phyloP scores from a whole-genome alignment of 2,113 vertebrate genomes.

The Tamias sibiricus region DNA sequence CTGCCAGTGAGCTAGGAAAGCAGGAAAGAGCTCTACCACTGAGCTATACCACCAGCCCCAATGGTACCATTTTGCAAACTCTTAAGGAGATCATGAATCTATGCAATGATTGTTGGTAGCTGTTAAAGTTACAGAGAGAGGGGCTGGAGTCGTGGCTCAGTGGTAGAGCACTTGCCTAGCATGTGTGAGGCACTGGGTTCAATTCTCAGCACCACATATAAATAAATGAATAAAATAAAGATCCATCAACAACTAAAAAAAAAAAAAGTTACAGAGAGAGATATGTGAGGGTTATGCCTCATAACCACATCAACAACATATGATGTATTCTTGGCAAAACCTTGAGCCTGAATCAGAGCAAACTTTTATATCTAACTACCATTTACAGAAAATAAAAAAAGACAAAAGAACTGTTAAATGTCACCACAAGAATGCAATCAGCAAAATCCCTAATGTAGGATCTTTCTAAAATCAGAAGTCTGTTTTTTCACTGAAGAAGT shows the following conservation, averaged over 20 bases:
- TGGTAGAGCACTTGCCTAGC: too few relatives aligned
- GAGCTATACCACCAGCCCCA: neutral
- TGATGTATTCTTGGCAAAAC: neutral
- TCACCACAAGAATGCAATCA: neutral
- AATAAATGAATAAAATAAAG: too few relatives aligned
- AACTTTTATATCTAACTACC: neutral
- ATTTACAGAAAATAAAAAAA: neutral
- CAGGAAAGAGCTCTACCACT: neutral
- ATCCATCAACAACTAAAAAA: too few relatives aligned
- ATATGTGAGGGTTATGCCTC: neutral
- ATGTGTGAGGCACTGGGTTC: too few relatives aligned
- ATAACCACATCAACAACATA: neutral
- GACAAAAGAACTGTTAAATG: too few relatives aligned
- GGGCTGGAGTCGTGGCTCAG: too few relatives aligned
- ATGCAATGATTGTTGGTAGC: neutral
- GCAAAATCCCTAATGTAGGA: neutral
- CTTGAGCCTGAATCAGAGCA: conserved; percentile 9
- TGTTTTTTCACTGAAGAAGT: neutral
- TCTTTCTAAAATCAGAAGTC: neutral
- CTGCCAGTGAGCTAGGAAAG: neutral
- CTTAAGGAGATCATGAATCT: neutral
- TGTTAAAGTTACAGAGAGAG: neutral
- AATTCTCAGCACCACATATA: too few relatives aligned
- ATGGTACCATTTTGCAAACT: neutral
- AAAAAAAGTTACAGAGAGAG: too few relatives aligned